Conservation (phyloP, 1,140 invertebrate genomes). For the Drosophila sechellia region DNA sequence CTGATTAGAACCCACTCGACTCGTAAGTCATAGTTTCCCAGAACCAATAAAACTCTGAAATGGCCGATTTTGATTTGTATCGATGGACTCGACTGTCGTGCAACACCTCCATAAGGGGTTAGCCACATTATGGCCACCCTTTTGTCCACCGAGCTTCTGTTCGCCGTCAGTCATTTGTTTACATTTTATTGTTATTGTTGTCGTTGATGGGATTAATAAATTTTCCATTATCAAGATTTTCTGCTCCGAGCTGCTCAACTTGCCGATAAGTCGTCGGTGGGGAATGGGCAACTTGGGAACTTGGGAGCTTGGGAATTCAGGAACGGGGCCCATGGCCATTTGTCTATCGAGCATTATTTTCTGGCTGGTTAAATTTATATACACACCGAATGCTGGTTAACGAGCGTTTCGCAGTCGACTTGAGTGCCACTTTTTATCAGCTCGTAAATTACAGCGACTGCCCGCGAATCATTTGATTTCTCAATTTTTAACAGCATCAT, state of each 20-base stretch:
- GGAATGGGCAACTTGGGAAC: slow-evolving; percentile 6
- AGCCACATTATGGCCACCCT: background rate
- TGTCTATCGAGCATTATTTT: slow-evolving; percentile 79
- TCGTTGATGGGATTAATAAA: slow-evolving; percentile 82
- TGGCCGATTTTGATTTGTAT: slow-evolving; percentile 76
- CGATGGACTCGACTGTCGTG: slow-evolving; percentile 65
- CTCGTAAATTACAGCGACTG: slow-evolving; percentile 37
- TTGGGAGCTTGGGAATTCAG: slow-evolving; percentile 1
- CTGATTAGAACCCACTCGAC: slow-evolving; percentile 65
- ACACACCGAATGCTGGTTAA: slow-evolving; percentile 67
- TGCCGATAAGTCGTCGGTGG: slow-evolving; percentile 48
- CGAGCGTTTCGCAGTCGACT: slow-evolving; percentile 62
- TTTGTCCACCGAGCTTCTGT: slow-evolving; percentile 17
- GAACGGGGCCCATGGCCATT: slow-evolving; percentile 44
- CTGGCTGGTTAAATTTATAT: slow-evolving; percentile 80
- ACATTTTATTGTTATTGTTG: slow-evolving; percentile 83
- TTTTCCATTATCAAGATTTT: slow-evolving; percentile 80
- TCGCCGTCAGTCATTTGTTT: slow-evolving; percentile 73
- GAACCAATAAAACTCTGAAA: slow-evolving; percentile 65
- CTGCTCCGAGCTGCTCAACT: slow-evolving; percentile 50
- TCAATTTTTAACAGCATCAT: slow-evolving; percentile 39
- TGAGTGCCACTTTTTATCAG: slow-evolving; percentile 55
- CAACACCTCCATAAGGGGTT: slow-evolving; percentile 66
- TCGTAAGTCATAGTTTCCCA: slow-evolving; percentile 67
- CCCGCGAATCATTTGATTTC: slow-evolving; percentile 37